phyloP scores from a whole-genome alignment of 2,113 vertebrate species.

The Neogobius melanostomus region DNA sequence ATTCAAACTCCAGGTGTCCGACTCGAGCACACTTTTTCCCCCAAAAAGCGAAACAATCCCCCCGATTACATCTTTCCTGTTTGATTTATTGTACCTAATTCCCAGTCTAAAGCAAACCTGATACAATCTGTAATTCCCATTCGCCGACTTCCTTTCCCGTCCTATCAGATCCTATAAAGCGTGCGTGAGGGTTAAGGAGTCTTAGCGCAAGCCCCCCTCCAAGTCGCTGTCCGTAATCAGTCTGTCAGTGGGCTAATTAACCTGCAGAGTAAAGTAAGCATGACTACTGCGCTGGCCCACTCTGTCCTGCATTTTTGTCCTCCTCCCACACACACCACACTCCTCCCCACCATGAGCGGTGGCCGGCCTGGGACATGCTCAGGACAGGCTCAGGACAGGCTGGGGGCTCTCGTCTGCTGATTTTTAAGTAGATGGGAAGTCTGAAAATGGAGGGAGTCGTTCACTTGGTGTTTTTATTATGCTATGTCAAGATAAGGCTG shows the following conservation, averaged over 20 bases:
- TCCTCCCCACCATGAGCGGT: slow-evolving; percentile 38
- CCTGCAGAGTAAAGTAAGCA: slow-evolving; percentile 71
- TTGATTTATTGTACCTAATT: slow-evolving; percentile 7
- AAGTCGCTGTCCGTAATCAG: slow-evolving; percentile 66
- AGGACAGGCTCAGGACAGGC: slow-evolving; percentile 30
- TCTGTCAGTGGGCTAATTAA: slow-evolving; percentile 73
- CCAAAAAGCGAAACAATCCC: not conserved
- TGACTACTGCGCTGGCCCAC: slow-evolving; percentile 67
- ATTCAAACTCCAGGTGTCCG: slow-evolving; percentile 63
- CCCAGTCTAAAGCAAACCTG: not conserved
- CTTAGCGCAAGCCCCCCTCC: slow-evolving; percentile 55
- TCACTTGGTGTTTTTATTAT: slow-evolving; percentile 16
- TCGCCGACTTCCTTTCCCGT: slow-evolving; percentile 20
- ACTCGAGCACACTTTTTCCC: slow-evolving; percentile 10
- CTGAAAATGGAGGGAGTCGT: slow-evolving; percentile 7
- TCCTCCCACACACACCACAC: slow-evolving; percentile 49
- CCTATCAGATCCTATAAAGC: slow-evolving; percentile 16
- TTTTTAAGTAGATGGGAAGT: slow-evolving; percentile 25
- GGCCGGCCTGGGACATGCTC: not conserved
- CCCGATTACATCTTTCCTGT: not conserved
- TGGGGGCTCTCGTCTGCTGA: slow-evolving; percentile 48
- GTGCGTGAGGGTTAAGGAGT: slow-evolving; percentile 55
- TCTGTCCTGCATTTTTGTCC: slow-evolving; percentile 61
- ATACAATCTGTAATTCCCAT: slow-evolving; percentile 15
- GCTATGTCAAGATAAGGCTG: not conserved